Evolutionary conservation across 2,888 invertebrate species (phyloP).

Genomic region (Drosophila longiperda): DNA sequence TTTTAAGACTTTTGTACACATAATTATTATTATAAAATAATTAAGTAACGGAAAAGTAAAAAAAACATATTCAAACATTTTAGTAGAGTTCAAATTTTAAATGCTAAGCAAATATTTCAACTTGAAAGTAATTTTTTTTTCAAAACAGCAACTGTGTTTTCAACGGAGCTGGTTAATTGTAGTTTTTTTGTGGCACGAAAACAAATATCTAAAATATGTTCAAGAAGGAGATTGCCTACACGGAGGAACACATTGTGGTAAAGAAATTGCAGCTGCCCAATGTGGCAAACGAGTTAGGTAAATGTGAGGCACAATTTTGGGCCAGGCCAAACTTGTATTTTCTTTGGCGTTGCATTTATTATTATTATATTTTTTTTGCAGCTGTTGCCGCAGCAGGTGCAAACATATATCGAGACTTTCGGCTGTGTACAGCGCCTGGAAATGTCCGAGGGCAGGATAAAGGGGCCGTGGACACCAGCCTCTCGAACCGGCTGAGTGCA

Average conservation of each 20-base stretch:
- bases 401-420: slow-evolving; percentile 34
- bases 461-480: background rate
- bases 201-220: slow-evolving; percentile 27
- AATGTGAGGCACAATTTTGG: background rate
- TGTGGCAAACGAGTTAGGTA: slow-evolving; percentile 32
- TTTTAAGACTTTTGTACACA: background rate
- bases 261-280: slow-evolving; percentile 38
- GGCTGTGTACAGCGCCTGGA: slow-evolving; percentile 25
- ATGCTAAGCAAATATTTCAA: background rate
- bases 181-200: background rate
- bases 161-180: background rate
- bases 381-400: slow-evolving; percentile 14
- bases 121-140: background rate
- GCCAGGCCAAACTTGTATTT: background rate
- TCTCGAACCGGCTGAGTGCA: slow-evolving; percentile 26
- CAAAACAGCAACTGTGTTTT: background rate
- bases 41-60: background rate
- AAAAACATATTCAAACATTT: background rate
- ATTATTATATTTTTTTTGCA: background rate
- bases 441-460: slow-evolving; percentile 12
- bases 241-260: slow-evolving; percentile 51
- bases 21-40: background rate
- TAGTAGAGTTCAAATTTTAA: background rate
- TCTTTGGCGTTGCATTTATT: background rate
- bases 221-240: slow-evolving; percentile 41